Base-by-base conservation (phyloP, 2,113 vertebrate species). In the Electrona antarctica region DNA sequence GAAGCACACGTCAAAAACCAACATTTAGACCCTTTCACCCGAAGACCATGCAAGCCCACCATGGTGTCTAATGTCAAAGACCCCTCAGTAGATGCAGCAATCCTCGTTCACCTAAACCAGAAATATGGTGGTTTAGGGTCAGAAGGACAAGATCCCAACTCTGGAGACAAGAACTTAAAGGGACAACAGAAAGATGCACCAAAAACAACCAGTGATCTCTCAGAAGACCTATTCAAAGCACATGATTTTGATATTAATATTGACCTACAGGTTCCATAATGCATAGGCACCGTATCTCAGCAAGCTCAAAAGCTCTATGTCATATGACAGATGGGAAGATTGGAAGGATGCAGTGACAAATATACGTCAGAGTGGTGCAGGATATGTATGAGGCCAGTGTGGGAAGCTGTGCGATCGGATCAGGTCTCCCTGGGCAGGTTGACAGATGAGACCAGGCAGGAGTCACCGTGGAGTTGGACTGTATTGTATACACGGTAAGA, bases 171-270 rank as follows among this genome's bases (percentile, higher is more conserved):
- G 70, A 95, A 83, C 90, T 94, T 93, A 79, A 74, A 83, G 94
- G 97, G 94, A 84, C 93, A 41, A 41, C 33, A 41, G 33, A 97
- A 97, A 93, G 96, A 98, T 71, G 69, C 92, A 83, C 94, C 95
- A 78, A 98, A 98, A 90, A 93, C 95, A 79, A 95, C 92, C 92
- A 98, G 94, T 78, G 98, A 99, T 91, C 96, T 98, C 90, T 98
- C 97, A 8, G 98, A 99, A 91, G 98, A 99, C 81, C 93, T 99
- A 72, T 99, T 99, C 89, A 99, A 99, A 96, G 97, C 98, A 66
- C 98, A 99, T 7, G 98, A 99, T 83, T 99, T 99, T 67, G 98
- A 99, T 76, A 97, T 99, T 62, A 99, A 99, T 88, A 99, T 99
- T 75, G 98, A 99, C 91, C 93, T 99, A 57, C 98, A 99, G 88